A percentile compares a stretch with the other conserved stretches of the same genome.
Evolutionary conservation across 2,113 vertebrate genomes (phyloP).

Genomic region (Oncorhynchus tshawytscha): DNA sequence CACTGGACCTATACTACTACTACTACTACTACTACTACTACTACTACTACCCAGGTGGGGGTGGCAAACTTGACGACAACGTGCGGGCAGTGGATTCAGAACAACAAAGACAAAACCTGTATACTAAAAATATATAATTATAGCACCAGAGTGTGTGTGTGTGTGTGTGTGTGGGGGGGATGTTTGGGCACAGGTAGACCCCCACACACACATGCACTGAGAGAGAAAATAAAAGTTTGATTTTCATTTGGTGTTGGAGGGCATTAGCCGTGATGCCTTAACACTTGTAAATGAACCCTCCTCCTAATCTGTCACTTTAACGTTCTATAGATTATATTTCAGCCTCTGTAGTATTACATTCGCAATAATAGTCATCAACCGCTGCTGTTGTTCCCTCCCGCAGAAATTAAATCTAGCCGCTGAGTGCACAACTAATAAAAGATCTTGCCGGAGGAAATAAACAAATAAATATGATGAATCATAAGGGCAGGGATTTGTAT

Average conservation of each 20-base stretch:
- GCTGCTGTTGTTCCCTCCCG: slow-evolving; percentile 90
- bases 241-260: slow-evolving; percentile 69
- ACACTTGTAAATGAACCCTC: slow-evolving; percentile 98
- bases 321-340: slow-evolving; percentile 99
- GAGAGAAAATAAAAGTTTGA: slow-evolving; percentile 79
- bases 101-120: too few species aligned
- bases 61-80: too few species aligned
- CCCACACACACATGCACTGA: slow-evolving; percentile 62
- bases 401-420: slow-evolving; percentile 98
- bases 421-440: slow-evolving; percentile 99
- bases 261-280: slow-evolving; percentile 95
- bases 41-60: too few species aligned
- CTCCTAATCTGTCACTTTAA: slow-evolving; percentile 99
- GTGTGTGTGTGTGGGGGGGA: too few species aligned
- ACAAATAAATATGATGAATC: slow-evolving; percentile 99
- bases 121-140: too few species aligned
- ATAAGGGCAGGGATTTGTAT: slow-evolving; percentile 87
- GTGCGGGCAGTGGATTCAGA: too few species aligned
- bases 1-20: neutral
- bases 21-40: neutral
- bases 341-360: slow-evolving; percentile 90
- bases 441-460: slow-evolving; percentile 96
- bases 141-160: too few species aligned
- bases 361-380: slow-evolving; percentile 99
- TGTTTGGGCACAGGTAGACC: neutral